Conservation (phyloP, 2,797 vertebrate species). For the Pipistrellus kuhlii region DNA sequence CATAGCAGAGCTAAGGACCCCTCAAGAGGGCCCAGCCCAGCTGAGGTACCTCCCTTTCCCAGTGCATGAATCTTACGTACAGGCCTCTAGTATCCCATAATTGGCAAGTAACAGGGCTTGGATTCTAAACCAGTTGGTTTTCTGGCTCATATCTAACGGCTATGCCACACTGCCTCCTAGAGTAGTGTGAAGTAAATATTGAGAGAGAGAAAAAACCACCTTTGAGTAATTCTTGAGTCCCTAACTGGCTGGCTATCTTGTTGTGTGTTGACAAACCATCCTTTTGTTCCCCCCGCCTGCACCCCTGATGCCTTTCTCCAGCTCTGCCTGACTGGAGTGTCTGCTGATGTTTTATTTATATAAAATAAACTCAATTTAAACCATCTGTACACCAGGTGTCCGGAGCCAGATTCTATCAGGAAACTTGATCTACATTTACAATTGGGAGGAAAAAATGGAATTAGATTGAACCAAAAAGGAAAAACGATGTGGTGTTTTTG, state of each 20-base stretch:
- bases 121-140: not conserved
- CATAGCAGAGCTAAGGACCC: no score
- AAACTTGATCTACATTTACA: constrained; percentile 46
- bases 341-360: constrained; percentile 59
- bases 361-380: constrained; percentile 37
- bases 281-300: fast-evolving
- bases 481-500: not conserved
- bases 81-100: not conserved
- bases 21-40: no score
- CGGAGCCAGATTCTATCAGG: constrained; percentile 30
- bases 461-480: constrained; percentile 12
- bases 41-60: no score
- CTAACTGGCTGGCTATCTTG: not conserved
- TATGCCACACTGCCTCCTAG: not conserved
- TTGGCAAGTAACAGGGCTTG: not conserved
- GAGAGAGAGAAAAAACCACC: not conserved
- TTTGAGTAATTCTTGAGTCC: not conserved
- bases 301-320: not conserved
- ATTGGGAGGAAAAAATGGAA: not conserved
- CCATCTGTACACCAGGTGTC: constrained; percentile 38
- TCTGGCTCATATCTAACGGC: not conserved
- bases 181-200: not conserved
- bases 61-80: no score
- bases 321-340: not conserved
- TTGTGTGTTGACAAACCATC: not conserved